These are phyloP conservation scores for Vanessa atalanta DNA, from an alignment of 1,140 invertebrate genomes.

Conservation along the genomic window DNA sequence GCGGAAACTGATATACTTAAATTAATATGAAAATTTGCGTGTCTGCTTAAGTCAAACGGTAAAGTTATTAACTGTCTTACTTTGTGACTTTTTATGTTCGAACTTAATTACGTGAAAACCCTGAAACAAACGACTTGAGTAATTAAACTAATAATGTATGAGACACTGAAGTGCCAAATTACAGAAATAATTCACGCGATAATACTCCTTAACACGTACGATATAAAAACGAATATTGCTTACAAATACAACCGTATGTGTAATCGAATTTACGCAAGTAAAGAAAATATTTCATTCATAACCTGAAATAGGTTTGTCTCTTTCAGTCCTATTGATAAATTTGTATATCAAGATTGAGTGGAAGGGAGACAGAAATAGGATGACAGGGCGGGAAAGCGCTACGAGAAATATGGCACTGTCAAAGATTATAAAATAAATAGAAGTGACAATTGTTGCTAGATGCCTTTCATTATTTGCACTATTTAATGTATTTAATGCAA, in stretches of 20 bases:
- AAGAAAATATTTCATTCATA: slow-evolving; percentile 31
- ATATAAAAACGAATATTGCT: slow-evolving; percentile 4
- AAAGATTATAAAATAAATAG: slow-evolving; percentile 25
- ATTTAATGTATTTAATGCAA: too few relatives aligned
- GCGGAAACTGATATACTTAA: too few relatives aligned
- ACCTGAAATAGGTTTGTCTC: slow-evolving; percentile 38
- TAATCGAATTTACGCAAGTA: slow-evolving; percentile 1
- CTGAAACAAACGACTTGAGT: slow-evolving; percentile 8
- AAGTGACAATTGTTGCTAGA: neutral
- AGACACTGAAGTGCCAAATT: neutral
- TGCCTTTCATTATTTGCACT: neutral
- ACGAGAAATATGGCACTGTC: slow-evolving; percentile 39
- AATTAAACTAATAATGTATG: slow-evolving; percentile 10
- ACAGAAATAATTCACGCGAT: neutral
- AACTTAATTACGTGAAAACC: slow-evolving; percentile 12
- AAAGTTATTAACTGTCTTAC: neutral
- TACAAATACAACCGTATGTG: neutral
- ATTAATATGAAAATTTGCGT: neutral
- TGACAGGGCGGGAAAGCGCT: slow-evolving; percentile 46
- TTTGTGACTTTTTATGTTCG: neutral
- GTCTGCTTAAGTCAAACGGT: neutral
- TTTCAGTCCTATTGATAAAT: slow-evolving; percentile 26
- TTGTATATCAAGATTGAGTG: slow-evolving; percentile 10
- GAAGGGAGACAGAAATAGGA: slow-evolving; percentile 35
- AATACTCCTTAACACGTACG: neutral